A percentile compares a stretch with the other conserved stretches of the same genome.
phyloP scores from a whole-genome alignment of 2,113 vertebrate genomes.

The Nannobrachium achirus region DNA sequence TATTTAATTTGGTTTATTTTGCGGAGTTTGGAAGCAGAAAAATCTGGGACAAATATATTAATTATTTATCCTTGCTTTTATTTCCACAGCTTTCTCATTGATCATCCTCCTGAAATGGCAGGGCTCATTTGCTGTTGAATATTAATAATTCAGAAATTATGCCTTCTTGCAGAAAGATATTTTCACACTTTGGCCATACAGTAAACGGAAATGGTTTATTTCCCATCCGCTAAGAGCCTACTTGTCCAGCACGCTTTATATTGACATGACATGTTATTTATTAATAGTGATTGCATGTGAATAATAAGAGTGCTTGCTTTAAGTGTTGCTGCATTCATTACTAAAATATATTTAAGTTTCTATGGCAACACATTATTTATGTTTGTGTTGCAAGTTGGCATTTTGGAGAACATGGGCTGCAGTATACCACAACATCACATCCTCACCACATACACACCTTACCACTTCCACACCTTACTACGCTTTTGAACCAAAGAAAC shows the following conservation, averaged over 20 bases:
- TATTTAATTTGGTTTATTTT: conserved; percentile 45
- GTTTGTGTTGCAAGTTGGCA: no score
- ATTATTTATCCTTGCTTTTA: conserved; percentile 72
- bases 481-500: no score
- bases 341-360: not conserved
- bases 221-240: conserved; percentile 19
- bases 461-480: no score
- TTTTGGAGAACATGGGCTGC: no score
- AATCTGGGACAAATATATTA: conserved; percentile 70
- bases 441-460: no score
- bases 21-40: conserved; percentile 40
- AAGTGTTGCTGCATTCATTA: conserved; percentile 10
- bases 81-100: conserved; percentile 69
- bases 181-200: conserved; percentile 37
- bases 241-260: not conserved
- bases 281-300: not conserved
- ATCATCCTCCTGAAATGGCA: conserved; percentile 68
- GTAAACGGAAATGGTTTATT: conserved; percentile 45
- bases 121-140: conserved; percentile 54
- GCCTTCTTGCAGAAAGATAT: conserved; percentile 52
- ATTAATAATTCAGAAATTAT: conserved; percentile 67
- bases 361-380: no score
- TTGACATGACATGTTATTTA: not conserved
- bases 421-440: no score
- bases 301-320: not conserved